Percentiles rank a stretch among this genome's conserved stretches.
Evolutionary conservation across 2,797 vertebrate genomes (phyloP).

Genomic region (Amazona finschi): DNA sequence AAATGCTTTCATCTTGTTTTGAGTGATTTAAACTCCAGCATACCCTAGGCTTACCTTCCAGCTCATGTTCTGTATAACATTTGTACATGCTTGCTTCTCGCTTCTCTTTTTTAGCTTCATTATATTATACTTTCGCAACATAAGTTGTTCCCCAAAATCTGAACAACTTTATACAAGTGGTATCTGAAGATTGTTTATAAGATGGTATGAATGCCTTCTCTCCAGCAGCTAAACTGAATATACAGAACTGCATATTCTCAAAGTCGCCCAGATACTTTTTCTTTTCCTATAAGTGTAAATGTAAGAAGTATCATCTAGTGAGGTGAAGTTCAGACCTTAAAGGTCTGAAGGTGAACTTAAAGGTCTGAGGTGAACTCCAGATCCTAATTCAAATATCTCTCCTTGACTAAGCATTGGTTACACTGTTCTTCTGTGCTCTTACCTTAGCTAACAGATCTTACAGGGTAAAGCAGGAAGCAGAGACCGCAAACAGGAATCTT

Average conservation of each 20-base stretch:
- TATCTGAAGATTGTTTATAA: neutral
- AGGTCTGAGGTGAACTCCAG: neutral
- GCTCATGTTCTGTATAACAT: neutral
- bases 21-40: neutral
- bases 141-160: neutral
- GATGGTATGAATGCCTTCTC: neutral
- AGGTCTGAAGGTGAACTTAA: too few species aligned
- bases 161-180: neutral
- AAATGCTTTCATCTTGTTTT: neutral
- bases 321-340: neutral
- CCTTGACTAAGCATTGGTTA: neutral
- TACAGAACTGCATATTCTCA: neutral
- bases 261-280: neutral
- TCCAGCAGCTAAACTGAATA: neutral
- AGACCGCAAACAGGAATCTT: neutral
- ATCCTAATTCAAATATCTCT: neutral
- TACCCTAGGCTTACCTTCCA: neutral
- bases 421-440: neutral
- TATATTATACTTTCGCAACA: neutral
- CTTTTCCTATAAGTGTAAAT: neutral
- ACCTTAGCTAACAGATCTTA: neutral
- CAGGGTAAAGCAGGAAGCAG: neutral
- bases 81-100: neutral
- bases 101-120: neutral
- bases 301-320: neutral